Evolutionary conservation across 2,797 vertebrate species (phyloP), one percentile per base, ranked within the genome.

Genomic region (Scolopax rusticola): DNA sequence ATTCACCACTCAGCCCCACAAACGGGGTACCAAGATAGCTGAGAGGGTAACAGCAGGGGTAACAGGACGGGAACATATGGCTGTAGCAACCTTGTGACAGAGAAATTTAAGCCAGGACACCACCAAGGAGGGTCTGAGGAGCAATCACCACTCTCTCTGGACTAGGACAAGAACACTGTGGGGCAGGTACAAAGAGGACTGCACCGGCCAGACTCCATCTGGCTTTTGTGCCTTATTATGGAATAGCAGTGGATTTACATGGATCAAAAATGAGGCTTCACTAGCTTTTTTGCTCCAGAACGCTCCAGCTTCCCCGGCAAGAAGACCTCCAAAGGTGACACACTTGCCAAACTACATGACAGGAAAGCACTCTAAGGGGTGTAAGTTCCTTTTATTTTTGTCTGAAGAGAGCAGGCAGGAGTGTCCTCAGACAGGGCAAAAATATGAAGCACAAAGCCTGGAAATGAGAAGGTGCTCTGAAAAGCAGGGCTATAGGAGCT

Each of bases 381-480:
- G 64, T 16, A 47, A 80, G n/a, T 24, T 87, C 48, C 79, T 77
- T 89, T 85, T 70, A 40, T 56, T 93, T 84, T 63, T 43, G 15
- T 41, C 73, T 88, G 59, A n/a, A 53, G 65, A 30, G 11, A 73
- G n/a, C 20, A 84, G 54, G 47, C 20, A 71, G 40, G 47, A 51
- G 23, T 12, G 15, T 51, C 36, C 30, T 77, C 48, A 60, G 56
- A 53, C 65, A 24, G 28, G 27, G 68, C 8, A 9, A 25, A 69
- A 69, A 41, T 15, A 15, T 21, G 27, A 30, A 63, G 16, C 18
- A 30, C 59, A 51, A 54, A 87, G 40, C 28, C 59, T 65, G 75
- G 56, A 32, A 51, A 41, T 18, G 2, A 19, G 4, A 33, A 41
- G 4, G 64, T 74, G 53, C n/a, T 83, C 33, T 92, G 30, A 38